These are phyloP conservation scores for Oriolus oriolus DNA, from an alignment of 2,113 vertebrate species.

Conservation along the genomic window DNA sequence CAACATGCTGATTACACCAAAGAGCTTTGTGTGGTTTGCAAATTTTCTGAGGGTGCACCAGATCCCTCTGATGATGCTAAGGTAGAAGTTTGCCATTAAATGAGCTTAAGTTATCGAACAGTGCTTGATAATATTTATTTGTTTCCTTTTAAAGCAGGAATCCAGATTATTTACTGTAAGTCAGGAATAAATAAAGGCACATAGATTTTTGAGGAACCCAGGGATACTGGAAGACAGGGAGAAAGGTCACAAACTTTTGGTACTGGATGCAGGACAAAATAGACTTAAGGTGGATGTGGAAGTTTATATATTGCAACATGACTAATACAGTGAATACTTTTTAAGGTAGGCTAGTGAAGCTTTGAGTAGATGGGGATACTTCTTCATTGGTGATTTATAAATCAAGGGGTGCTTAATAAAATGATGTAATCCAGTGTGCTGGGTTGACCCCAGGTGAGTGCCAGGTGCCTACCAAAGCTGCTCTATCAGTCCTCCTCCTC, in stretches of 20 bases:
- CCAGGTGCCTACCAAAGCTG: background rate
- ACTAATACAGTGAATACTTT: background rate
- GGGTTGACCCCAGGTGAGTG: rapidly evolving
- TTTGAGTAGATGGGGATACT: background rate
- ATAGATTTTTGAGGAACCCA: background rate
- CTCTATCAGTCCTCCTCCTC: background rate
- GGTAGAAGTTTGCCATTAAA: background rate
- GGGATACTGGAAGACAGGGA: background rate
- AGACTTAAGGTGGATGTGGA: background rate
- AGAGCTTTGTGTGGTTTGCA: background rate
- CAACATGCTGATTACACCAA: too few species aligned
- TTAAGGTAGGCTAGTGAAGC: background rate
- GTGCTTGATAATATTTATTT: background rate
- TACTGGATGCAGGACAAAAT: background rate
- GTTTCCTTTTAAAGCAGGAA: background rate
- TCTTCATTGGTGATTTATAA: background rate
- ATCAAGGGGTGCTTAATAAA: background rate
- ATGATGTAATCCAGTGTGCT: background rate
- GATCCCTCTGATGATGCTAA: background rate
- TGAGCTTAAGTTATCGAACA: background rate
- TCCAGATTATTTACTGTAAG: background rate
- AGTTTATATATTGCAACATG: background rate
- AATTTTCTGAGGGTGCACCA: background rate
- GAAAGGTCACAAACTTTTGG: background rate
- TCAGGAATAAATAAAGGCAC: background rate